Evolutionary conservation across 1,140 invertebrate genomes (phyloP), one percentile per base, ranked within the genome.

Genomic region (Bombus huntii): DNA sequence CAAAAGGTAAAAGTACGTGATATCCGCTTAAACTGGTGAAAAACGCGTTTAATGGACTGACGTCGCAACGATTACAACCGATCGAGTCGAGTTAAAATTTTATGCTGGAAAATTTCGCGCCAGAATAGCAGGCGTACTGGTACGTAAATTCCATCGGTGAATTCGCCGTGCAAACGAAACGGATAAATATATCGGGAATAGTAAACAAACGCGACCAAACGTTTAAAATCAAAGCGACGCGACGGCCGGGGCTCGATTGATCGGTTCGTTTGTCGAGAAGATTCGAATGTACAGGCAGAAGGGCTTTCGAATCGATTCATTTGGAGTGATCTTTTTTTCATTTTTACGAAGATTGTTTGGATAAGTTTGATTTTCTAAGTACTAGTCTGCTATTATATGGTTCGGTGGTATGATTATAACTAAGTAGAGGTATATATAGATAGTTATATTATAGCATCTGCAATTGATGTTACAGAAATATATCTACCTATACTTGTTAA

Each of bases 191-290:
- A n/a, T 10, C n/a, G 13, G 10, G 37, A 44, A 37, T 39, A 39
- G 53, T 22, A 59, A 78, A 84, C 75, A 71, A 71, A 12, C 22
- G 31, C 22, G 47, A 25, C 66, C 39, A 79, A 84, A 78, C 44
- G 72, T 79, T 62, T 68, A 22, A 59, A 71, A 44, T 77, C 34
- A 71, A 59, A 78, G 77, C 57, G 31, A n/a, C 39, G 47, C 57
- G 22, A 37, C 53, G 47, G 34, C n/a, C 28, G 18, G 39, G n/a
- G 75, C 22, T 28, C 75, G 47, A 78, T 71, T 65, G 72, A 53
- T 83, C 59, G 57, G 59, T 53, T 72, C 59, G 73, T 22, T 81
- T 72, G 28, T n/a, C 47, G 31, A 76, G 80, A 74, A 76, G 70
- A 74, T 74, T 44, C 53, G 47, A n/a, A 3, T 2, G 34, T 31